Evolutionary conservation across 2,888 invertebrate genomes (phyloP).

Genomic region (Cyclophora albipunctata): DNA sequence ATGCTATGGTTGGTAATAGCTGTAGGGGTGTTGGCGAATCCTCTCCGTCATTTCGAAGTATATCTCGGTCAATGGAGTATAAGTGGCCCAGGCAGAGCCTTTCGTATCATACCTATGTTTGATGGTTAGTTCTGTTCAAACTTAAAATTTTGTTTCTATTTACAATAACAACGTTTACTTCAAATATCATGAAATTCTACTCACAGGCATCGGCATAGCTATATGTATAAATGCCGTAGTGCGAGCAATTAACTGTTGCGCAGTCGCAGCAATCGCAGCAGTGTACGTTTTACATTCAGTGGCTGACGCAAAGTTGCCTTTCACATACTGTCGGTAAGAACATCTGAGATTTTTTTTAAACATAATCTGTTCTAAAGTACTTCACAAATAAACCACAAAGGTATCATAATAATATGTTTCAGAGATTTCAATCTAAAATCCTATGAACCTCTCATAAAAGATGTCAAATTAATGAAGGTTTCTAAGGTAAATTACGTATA

Average conservation of each 20-base stretch:
- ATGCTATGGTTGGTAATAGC: conserved; percentile 38
- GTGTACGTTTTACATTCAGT: conserved; percentile 46
- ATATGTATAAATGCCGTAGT: conserved; percentile 59
- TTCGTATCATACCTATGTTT: conserved; percentile 55
- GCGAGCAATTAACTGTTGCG: conserved; percentile 50
- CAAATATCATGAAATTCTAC: no score
- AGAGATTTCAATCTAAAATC: conserved; percentile 43
- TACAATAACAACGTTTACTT: no score
- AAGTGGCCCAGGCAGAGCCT: conserved; percentile 64
- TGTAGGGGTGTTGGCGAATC: conserved; percentile 47
- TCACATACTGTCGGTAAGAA: conserved; percentile 54
- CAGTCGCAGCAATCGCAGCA: conserved; percentile 48
- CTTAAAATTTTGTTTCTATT: neutral
- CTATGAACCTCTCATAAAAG: conserved; percentile 38
- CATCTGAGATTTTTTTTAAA: neutral
- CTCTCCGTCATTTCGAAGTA: conserved; percentile 61
- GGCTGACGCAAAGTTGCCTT: conserved; percentile 47
- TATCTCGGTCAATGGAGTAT: conserved; percentile 68
- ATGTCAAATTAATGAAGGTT: conserved; percentile 21
- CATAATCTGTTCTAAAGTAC: neutral
- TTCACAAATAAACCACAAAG: no score
- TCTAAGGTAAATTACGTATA: conserved; percentile 26
- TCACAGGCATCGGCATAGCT: conserved; percentile 57
- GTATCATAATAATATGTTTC: conserved; percentile 12
- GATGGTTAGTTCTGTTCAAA: conserved; percentile 35